phyloP scores from a whole-genome alignment of 53 echinoderm and acorn worm species.

The Luidia sarsii region DNA sequence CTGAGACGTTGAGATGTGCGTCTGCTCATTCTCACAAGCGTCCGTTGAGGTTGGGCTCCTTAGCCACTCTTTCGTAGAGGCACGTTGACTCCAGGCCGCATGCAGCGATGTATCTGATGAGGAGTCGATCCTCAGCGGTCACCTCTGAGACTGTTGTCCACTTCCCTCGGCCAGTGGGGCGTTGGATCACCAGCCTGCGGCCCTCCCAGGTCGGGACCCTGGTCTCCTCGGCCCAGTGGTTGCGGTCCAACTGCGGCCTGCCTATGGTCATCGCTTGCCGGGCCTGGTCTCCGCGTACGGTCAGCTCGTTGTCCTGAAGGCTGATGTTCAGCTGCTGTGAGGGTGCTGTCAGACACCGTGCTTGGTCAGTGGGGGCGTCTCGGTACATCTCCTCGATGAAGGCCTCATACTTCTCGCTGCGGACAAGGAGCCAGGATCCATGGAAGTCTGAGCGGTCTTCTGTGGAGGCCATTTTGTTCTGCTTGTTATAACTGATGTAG shows the following conservation, averaged over 20 bases:
- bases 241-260: constrained; percentile 10
- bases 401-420: not conserved
- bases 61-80: not conserved
- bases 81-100: not conserved
- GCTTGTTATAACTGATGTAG: too few relatives aligned
- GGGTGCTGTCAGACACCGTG: not conserved
- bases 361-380: not conserved
- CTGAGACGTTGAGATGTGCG: too few relatives aligned
- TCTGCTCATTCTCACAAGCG: too few relatives aligned
- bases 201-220: constrained; percentile 11
- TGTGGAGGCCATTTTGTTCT: not conserved
- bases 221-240: constrained; percentile 29
- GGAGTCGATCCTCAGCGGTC: not conserved
- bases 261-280: constrained; percentile 19
- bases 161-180: not conserved
- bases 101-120: constrained; percentile 12
- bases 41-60: not conserved
- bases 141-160: constrained; percentile 26
- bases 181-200: not conserved
- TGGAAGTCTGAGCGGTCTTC: constrained; percentile 5
- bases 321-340: not conserved
- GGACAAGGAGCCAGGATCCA: not conserved
- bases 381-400: constrained; percentile 27
- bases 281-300: not conserved
- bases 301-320: not conserved